These are phyloP conservation scores for Buphagus erythrorhynchus DNA, from an alignment of 2,797 vertebrate species.

Conservation along the genomic window DNA sequence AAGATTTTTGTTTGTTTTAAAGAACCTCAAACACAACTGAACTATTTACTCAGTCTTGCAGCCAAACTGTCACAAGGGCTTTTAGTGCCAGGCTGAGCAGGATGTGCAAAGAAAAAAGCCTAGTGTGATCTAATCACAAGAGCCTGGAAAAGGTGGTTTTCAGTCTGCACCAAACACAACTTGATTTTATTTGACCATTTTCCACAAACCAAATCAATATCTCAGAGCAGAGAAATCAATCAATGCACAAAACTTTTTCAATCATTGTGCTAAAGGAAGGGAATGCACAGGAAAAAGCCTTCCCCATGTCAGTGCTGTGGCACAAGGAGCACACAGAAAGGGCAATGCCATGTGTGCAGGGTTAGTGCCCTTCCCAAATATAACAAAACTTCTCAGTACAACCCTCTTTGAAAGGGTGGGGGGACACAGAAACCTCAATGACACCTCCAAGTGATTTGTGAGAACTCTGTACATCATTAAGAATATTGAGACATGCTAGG, in stretches of 20 bases:
- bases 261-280: not conserved
- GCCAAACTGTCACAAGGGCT: not conserved
- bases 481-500: not conserved
- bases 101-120: not conserved
- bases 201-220: constrained; percentile 32
- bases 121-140: not conserved
- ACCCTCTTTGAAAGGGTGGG: not conserved
- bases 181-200: constrained; percentile 57
- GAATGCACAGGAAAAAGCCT: not conserved
- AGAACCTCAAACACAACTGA: not conserved
- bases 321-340: not conserved
- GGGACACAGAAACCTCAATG: not conserved
- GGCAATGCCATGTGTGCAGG: rapidly evolving
- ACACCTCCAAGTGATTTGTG: not conserved
- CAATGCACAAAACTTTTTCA: constrained; percentile 6
- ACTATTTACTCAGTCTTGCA: not conserved
- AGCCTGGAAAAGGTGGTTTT: constrained; percentile 34
- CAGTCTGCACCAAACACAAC: not conserved
- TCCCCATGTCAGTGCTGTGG: not conserved
- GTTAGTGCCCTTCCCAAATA: not conserved
- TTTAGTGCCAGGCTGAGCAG: constrained; percentile 4
- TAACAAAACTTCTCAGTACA: not conserved
- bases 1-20: not conserved
- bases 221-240: constrained; percentile 39
- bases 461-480: not conserved